A percentile compares a stretch with the other conserved stretches of the same genome.
Conservation (phyloP, 1,140 invertebrate genomes). For the Hyles euphorbiae region DNA sequence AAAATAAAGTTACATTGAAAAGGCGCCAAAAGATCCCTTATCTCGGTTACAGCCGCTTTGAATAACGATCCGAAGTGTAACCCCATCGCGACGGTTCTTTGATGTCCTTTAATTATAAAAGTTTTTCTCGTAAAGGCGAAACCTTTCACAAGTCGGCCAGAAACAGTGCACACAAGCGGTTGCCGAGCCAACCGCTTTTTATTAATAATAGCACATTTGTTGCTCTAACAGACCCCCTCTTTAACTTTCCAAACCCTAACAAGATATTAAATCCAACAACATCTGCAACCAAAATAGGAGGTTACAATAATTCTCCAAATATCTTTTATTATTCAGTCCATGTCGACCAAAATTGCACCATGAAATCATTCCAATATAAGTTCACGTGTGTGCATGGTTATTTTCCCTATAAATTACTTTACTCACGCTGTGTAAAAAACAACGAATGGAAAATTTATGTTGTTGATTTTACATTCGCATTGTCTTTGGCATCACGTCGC, state of each 20-base stretch:
- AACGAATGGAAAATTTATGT: slow-evolving; percentile 34
- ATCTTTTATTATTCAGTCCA: too few species aligned
- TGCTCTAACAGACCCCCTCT: neutral
- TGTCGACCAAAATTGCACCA: too few species aligned
- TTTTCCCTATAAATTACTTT: too few species aligned
- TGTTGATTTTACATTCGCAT: slow-evolving; percentile 49
- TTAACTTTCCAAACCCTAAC: neutral
- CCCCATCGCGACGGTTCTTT: slow-evolving; percentile 64
- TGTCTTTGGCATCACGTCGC: slow-evolving; percentile 40
- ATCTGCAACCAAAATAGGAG: too few species aligned
- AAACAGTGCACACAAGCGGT: slow-evolving; percentile 27
- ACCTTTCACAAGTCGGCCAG: slow-evolving; percentile 49
- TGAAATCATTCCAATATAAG: too few species aligned
- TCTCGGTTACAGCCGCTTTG: slow-evolving; percentile 59
- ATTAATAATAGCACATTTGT: slow-evolving; percentile 3
- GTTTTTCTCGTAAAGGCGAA: slow-evolving; percentile 58
- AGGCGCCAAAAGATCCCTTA: slow-evolving; percentile 65
- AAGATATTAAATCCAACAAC: too few species aligned
- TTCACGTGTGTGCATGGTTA: too few species aligned
- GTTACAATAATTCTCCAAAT: too few species aligned
- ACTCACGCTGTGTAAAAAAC: slow-evolving; percentile 17
- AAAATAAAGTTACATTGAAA: slow-evolving; percentile 60
- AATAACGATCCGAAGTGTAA: slow-evolving; percentile 70
- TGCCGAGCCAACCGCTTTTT: neutral
- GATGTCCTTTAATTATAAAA: slow-evolving; percentile 73